Evolutionary conservation across 2,113 vertebrate species (phyloP).

Genomic region (Oncorhynchus masou): DNA sequence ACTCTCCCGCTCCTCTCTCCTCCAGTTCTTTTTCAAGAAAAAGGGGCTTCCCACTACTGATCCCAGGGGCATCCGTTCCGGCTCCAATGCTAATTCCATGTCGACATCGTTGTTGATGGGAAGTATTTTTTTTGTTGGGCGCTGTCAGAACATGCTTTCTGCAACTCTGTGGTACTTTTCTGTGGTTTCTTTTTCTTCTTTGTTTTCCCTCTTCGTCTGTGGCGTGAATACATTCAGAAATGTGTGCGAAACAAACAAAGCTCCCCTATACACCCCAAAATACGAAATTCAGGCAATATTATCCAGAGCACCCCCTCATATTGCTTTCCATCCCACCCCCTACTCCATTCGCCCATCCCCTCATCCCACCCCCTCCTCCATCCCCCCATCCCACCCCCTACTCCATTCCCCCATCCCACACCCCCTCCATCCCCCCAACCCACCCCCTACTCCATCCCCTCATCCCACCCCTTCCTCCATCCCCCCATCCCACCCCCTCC

Average conservation of each 20-base stretch:
- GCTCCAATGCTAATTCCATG: slow-evolving; percentile 37
- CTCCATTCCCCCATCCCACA: not conserved
- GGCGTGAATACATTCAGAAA: slow-evolving; percentile 50
- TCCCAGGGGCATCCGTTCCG: slow-evolving; percentile 32
- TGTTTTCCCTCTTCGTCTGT: slow-evolving; percentile 40
- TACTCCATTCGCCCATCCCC: slow-evolving; percentile 19
- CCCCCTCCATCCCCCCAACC: not conserved
- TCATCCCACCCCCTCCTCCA: not conserved
- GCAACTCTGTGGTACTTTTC: slow-evolving; percentile 23
- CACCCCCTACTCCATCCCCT: too few species aligned
- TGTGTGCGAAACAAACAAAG: slow-evolving; percentile 1
- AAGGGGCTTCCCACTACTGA: slow-evolving; percentile 32
- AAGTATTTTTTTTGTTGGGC: slow-evolving; percentile 28
- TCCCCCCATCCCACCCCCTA: too few species aligned
- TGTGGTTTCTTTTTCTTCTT: slow-evolving; percentile 29
- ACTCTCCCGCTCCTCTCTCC: slow-evolving; percentile 21
- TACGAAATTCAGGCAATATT: slow-evolving; percentile 35
- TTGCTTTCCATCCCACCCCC: not conserved
- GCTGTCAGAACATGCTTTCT: not conserved
- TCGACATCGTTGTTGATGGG: slow-evolving; percentile 30
- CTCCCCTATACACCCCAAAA: slow-evolving; percentile 11
- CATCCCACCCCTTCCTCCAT: too few species aligned
- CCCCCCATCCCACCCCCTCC: too few species aligned
- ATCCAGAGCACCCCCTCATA: not conserved
- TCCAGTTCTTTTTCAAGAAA: slow-evolving; percentile 12